Evolutionary conservation across 2,113 vertebrate species (phyloP).

Genomic region (Parotia lawesii): DNA sequence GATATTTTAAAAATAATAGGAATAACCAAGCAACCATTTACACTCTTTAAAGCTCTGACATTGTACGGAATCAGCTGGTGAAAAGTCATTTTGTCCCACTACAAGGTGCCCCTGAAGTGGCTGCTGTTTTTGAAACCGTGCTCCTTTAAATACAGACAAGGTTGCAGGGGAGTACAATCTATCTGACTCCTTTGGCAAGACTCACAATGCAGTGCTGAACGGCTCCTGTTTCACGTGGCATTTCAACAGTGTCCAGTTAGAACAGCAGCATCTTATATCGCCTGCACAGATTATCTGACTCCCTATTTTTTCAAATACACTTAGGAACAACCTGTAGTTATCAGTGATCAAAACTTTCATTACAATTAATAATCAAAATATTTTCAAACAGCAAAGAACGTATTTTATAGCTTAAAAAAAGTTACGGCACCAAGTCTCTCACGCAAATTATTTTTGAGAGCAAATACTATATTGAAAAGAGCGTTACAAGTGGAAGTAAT

Average conservation of each 20-base stretch:
- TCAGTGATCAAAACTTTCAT: neutral
- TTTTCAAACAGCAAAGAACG: neutral
- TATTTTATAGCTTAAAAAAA: neutral
- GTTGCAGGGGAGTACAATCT: accelerated
- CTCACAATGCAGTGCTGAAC: accelerated
- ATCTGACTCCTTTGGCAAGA: accelerated
- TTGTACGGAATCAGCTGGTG: neutral
- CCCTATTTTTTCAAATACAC: neutral
- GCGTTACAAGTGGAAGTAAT: neutral
- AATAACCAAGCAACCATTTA: neutral
- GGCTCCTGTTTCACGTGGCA: accelerated
- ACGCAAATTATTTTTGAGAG: neutral
- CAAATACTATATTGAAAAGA: neutral
- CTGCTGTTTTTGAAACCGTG: neutral
- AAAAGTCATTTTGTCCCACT: neutral
- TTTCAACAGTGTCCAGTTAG: accelerated
- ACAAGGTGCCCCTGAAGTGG: accelerated
- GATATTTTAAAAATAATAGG: neutral
- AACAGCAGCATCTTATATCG: neutral
- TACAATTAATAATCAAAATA: neutral
- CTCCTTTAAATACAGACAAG: neutral
- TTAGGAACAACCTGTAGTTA: neutral
- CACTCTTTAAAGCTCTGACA: neutral
- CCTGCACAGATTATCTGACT: neutral
- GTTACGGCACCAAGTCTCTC: neutral